Evolutionary conservation across 2,888 invertebrate genomes (phyloP), one percentile per base, ranked within the genome.

Genomic region (Ectemnius cavifrons): DNA sequence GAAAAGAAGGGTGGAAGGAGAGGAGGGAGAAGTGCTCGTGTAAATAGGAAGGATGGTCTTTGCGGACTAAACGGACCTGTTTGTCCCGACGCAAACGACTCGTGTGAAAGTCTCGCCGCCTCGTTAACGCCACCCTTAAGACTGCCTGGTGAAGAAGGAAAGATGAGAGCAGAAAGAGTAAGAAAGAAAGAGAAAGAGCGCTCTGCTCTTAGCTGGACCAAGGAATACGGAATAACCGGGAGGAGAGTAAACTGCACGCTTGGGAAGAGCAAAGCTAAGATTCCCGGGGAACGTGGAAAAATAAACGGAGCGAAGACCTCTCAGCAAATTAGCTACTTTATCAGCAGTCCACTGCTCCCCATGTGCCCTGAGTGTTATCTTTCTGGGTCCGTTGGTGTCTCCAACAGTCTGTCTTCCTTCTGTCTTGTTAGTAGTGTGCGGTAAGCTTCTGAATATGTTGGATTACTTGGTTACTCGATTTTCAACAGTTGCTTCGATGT

Each of bases 61-160:
- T 47, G 58, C 57, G 64, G 61, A 65, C 74, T 73, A 73, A 77
- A 71, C 73, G 77, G 78, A 73, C 79, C 78, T 79, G 82, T 81
- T 82, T 78, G 80, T 77, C 78, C 73, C 82, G 76, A 79, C 67
- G 77, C 74, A 77, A 77, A 71, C 77, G 78, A 37, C 77, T 72
- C 85, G 86, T 86, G 86, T 83, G 86, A 86, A 86, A 85, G 85
- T 86, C 83, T 84, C 80, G 84, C 77, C 83, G 86, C 75, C 85
- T 86, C 82, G 86, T 86, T 86, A 86, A 84, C 86, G 83, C 81
- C 81, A 82, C 82, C 80, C 83, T 78, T 79, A 73, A 76, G 74
- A 59, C 73, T 69, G 61, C 69, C 73, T 63, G 61, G 64, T 62
- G 52, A 63, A 56, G 63, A 58, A 64, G 73, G 52, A 62, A 63